phyloP scores from a whole-genome alignment of 2,888 invertebrate species.

The Agrypnus murinus region DNA sequence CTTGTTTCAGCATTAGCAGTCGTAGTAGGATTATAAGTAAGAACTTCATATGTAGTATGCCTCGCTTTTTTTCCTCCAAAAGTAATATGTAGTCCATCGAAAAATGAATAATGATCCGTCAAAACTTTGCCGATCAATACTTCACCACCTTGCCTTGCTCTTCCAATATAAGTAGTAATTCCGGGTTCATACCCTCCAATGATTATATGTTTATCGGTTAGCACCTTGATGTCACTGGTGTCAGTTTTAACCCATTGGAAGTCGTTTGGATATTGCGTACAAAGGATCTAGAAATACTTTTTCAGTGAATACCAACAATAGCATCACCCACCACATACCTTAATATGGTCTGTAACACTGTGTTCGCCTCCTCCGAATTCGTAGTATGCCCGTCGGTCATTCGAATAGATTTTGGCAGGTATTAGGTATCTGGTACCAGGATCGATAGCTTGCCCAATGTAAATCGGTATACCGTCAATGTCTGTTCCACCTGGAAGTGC shows the following conservation, averaged over 20 bases:
- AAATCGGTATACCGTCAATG: conserved; percentile 2
- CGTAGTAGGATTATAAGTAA: conserved; percentile 23
- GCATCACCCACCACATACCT: no score
- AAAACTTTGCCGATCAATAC: conserved; percentile 33
- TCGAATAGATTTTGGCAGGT: conserved; percentile 35
- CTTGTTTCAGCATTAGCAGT: no score
- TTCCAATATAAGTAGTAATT: conserved; percentile 35
- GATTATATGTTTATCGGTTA: conserved; percentile 28
- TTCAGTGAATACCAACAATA: no score
- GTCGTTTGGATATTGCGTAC: conserved; percentile 31
- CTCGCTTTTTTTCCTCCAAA: neutral
- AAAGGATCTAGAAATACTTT: conserved; percentile 30
- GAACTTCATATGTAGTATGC: conserved; percentile 16
- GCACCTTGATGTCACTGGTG: conserved; percentile 1
- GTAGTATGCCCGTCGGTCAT: conserved; percentile 26
- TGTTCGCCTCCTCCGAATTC: conserved; percentile 26
- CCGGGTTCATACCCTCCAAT: conserved; percentile 35
- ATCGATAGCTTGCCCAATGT: conserved; percentile 18
- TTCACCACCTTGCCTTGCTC: conserved; percentile 11
- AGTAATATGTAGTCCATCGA: conserved; percentile 28
- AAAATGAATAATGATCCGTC: conserved; percentile 19
- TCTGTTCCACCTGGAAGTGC: conserved; percentile 15
- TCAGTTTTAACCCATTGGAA: conserved; percentile 39
- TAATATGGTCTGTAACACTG: conserved; percentile 20
- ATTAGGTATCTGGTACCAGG: conserved; percentile 24